phyloP scores from a whole-genome alignment of 2,888 invertebrate species.

The Eupithecia pulchellata region DNA sequence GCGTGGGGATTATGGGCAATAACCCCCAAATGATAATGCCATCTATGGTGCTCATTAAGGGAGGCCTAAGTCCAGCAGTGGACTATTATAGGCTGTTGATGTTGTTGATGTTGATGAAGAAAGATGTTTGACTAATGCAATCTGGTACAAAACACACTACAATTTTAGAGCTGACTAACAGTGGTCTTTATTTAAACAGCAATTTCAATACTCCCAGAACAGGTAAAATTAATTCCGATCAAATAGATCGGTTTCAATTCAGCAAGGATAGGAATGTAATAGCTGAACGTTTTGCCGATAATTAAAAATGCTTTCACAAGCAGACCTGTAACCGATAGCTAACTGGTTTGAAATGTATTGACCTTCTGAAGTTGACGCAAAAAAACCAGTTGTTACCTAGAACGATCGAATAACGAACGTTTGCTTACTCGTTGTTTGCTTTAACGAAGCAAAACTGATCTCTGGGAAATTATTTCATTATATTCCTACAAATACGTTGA shows the following conservation, averaged over 20 bases:
- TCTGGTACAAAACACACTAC: neutral
- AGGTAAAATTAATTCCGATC: neutral
- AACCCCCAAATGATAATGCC: too few relatives aligned
- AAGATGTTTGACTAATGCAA: neutral
- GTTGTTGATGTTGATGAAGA: too few relatives aligned
- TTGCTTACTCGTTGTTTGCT: neutral
- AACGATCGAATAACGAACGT: neutral
- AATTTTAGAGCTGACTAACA: neutral
- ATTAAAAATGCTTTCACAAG: conserved; percentile 40
- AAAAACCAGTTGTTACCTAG: neutral
- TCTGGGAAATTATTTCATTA: neutral
- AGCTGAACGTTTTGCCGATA: conserved; percentile 37
- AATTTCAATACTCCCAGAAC: neutral
- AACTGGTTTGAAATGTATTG: conserved; percentile 35
- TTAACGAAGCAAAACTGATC: neutral
- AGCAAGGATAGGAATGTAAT: conserved; percentile 27
- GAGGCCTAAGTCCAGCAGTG: too few relatives aligned
- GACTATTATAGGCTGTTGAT: too few relatives aligned
- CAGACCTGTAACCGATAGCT: conserved; percentile 33
- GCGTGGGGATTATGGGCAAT: too few relatives aligned
- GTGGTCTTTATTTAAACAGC: neutral
- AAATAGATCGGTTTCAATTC: conserved; percentile 14
- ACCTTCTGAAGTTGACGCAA: conserved; percentile 16
- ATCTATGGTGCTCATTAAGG: too few relatives aligned
- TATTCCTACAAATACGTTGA: neutral